Evolutionary conservation across 2,888 invertebrate species (phyloP), one percentile per base, ranked within the genome.

Genomic region (Pachydiplax longipennis): DNA sequence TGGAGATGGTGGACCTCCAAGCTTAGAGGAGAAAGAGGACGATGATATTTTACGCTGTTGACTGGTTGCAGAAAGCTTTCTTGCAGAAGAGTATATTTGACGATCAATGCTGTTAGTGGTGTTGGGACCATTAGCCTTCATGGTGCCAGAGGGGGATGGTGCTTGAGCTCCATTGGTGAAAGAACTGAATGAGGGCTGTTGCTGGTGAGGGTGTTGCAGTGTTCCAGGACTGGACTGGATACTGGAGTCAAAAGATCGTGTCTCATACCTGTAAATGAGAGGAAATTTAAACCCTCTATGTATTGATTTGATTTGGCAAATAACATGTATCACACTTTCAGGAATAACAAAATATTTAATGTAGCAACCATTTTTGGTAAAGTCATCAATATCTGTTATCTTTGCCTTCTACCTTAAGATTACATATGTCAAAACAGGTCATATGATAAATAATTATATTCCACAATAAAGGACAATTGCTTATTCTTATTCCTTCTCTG

Each of bases 241-340:
- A 13, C 90, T 81, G 35, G 90, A 81, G 37, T 91, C 91, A 73
- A 90, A 91, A 31, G 91, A 73, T 73, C 91, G 80, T 8, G 91
- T 61, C 58, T 91, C 91, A 44, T 91, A 91, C 80, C 91, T 90
- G 40, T 18, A 81, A 90, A 48, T 48, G 13, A 44, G 35, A 15
- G 10, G 37, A 6, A 37, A 87, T 13, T 25, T 12, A 53, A 53
- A 53, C 1, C 18, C 53, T 18, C 18, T 12, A 15, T 8, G 6
- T 2, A 40, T 40, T 40, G 6, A 40, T 5, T 40, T 40, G 2
- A 40, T 2, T 6, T 6, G 6, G 40, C 2, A 40, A 40, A n/a
- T n/a, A n/a, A n/a, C n/a, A n/a, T n/a, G n/a, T n/a, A n/a, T n/a
- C n/a, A n/a, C n/a, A 44, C 10, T 10, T 44, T 44, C 1, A 3